Evolutionary conservation across 2,797 vertebrate genomes (phyloP).

Genomic region (Leptatherina wallacei): DNA sequence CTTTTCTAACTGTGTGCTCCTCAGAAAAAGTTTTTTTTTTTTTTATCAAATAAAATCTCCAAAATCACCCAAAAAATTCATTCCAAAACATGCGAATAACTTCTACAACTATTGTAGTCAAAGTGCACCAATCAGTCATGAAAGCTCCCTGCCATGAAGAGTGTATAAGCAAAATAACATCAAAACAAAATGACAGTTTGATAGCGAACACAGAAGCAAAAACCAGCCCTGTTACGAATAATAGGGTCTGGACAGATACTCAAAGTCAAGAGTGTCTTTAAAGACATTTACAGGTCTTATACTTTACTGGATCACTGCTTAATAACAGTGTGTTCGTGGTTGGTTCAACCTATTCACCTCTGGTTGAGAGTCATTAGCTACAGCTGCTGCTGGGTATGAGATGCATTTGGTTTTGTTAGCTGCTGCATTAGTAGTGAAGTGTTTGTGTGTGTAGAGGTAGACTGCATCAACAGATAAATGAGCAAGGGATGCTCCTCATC

Average conservation of each 20-base stretch:
- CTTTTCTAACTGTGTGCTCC: background rate
- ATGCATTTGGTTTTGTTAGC: slow-evolving; percentile 3
- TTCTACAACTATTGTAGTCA: background rate
- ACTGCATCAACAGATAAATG: background rate
- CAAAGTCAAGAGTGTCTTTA: background rate
- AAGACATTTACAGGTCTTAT: background rate
- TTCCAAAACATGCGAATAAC: background rate
- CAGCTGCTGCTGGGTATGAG: slow-evolving; percentile 6
- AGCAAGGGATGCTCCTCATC: background rate
- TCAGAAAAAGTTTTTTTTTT: background rate
- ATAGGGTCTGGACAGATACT: background rate
- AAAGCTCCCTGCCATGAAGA: background rate
- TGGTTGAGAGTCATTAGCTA: slow-evolving; percentile 31
- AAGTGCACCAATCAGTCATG: background rate
- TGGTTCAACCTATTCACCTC: slow-evolving; percentile 17
- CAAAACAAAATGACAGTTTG: background rate
- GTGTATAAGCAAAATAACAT: background rate
- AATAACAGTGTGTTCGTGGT: background rate
- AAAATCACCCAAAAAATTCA: background rate
- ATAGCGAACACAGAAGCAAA: background rate
- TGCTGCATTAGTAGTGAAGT: background rate
- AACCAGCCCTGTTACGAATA: background rate
- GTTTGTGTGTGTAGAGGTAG: background rate
- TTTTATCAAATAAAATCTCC: background rate
- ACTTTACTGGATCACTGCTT: background rate